phyloP scores from a whole-genome alignment of 2,888 invertebrate species.

The Merodon equestris region DNA sequence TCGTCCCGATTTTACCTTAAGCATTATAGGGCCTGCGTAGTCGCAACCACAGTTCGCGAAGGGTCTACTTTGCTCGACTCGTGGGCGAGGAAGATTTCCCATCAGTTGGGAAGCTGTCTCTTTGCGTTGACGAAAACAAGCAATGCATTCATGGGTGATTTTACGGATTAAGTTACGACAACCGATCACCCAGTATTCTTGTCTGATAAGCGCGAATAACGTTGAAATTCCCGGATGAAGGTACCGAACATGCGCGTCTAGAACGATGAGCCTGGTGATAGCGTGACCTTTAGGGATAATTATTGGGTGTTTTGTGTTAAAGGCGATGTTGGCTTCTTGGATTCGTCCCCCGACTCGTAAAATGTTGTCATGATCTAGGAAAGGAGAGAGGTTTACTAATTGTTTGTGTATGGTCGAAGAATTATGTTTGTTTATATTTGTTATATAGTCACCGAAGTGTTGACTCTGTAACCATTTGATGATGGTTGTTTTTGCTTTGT shows the following conservation, averaged over 20 bases:
- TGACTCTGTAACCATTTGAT: too few species aligned
- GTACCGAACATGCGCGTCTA: background rate
- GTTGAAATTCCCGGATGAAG: background rate
- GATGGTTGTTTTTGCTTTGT: too few species aligned
- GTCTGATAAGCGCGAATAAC: background rate
- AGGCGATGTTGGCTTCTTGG: too few species aligned
- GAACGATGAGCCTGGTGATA: background rate
- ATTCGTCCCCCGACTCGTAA: too few species aligned
- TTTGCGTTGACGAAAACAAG: slow-evolving; percentile 13
- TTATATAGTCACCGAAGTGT: too few species aligned
- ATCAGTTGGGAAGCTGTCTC: background rate
- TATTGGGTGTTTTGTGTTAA: background rate
- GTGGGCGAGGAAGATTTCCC: background rate
- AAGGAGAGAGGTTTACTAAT: too few species aligned
- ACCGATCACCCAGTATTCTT: slow-evolving; percentile 9
- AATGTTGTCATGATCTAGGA: too few species aligned
- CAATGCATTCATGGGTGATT: background rate
- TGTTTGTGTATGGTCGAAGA: too few species aligned
- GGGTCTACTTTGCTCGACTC: too few species aligned
- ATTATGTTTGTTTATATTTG: too few species aligned
- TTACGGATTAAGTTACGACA: slow-evolving; percentile 1
- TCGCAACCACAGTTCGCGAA: background rate
- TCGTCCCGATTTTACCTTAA: slow-evolving; percentile 10
- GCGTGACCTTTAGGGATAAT: background rate
- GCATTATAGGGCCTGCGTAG: background rate